phyloP scores from a whole-genome alignment of 2,888 invertebrate species.

The Tipula lateralis region DNA sequence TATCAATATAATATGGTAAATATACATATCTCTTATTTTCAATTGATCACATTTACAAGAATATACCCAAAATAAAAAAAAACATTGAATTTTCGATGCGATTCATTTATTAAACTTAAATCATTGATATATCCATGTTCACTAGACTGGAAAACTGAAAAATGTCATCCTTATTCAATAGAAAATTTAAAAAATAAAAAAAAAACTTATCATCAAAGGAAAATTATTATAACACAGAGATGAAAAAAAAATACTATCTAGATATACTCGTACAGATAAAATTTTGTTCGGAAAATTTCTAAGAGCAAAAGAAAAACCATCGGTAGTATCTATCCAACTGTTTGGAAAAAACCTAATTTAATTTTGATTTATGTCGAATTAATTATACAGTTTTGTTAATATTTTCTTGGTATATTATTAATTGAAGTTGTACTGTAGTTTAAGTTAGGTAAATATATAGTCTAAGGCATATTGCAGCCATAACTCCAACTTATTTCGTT shows the following conservation, averaged over 20 bases:
- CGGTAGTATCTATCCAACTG: not conserved
- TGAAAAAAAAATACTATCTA: not conserved
- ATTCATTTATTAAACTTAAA: slow-evolving; percentile 24
- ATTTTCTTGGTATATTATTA: too few relatives aligned
- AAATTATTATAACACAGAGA: not conserved
- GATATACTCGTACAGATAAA: not conserved
- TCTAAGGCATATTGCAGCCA: too few relatives aligned
- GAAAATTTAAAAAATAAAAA: not conserved
- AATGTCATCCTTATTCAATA: slow-evolving; percentile 19
- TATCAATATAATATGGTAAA: not conserved
- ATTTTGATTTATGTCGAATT: not conserved
- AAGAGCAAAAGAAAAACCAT: not conserved
- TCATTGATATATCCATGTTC: slow-evolving; percentile 9
- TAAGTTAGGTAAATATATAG: too few relatives aligned
- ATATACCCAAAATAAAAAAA: not conserved
- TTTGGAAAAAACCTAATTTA: not conserved
- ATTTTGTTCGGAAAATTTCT: not conserved
- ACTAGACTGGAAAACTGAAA: slow-evolving; percentile 4
- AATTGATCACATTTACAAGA: slow-evolving; percentile 7
- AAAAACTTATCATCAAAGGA: slow-evolving; percentile 9
- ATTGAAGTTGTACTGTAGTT: too few relatives aligned
- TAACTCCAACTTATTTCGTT: too few relatives aligned
- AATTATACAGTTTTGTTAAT: not conserved
- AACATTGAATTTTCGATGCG: not conserved
- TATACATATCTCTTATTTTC: not conserved